Evolutionary conservation across 2,797 vertebrate species (phyloP), one percentile per base, ranked within the genome.

Genomic region (Chaetophractus vellerosus): DNA sequence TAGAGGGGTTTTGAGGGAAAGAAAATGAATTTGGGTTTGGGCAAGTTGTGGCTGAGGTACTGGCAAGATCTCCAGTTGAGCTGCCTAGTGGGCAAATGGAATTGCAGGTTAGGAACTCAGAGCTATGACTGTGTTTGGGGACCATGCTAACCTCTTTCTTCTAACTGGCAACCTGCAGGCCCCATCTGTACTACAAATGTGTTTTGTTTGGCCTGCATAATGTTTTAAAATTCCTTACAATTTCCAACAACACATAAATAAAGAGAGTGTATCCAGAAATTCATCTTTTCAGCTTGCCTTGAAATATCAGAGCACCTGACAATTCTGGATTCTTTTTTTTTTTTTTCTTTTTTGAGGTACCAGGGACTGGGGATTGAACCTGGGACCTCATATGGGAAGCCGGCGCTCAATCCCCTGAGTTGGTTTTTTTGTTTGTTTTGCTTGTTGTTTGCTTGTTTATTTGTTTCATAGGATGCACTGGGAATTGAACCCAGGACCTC

Each of bases 171-270:
- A 64, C 61, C 74, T 38, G 59, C 52, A 52, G 74, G 68, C 72
- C 88, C 96, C 96, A 97, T 97, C 93, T 97, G 97, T 93, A 86
- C 78, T 59, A 52, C 97, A 96, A 91, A 96, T 97, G 97, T 97
- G 94, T 95, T 95, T 96, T 91, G 66, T 93, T 96, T 97, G 95
- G 94, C 93, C 88, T 33, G 8, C 24, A 10, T 28, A 55, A 36
- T 85, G 82, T 96, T 96, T 95, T 93, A 94, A 71, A 93, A 92
- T 93, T 93, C 96, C 94, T 95, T 82, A 63, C 72, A 88, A 50
- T 88, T 78, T 94, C 92, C 83, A 94, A 91, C 96, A 90, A 93
- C 90, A 92, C 82, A 88, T 48, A 79, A 85, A 90, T 66, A 5
- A 28, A 85, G 94, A 95, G 50, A 71, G 33, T 76, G 88, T 38